phyloP scores from a whole-genome alignment of 2,113 vertebrate genomes.

The Macheiramphus alcinus region DNA sequence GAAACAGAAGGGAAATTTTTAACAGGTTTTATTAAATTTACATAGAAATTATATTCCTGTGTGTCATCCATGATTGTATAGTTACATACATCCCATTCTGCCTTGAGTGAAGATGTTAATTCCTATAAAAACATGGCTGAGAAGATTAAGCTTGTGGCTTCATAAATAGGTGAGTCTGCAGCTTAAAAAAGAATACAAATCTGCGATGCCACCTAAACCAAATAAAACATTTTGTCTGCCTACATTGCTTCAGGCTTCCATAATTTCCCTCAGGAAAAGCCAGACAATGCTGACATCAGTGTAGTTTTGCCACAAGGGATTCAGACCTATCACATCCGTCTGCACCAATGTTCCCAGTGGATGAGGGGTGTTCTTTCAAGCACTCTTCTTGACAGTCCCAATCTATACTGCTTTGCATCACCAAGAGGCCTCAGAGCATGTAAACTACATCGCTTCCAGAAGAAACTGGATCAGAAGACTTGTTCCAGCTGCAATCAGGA shows the following conservation, averaged over 20 bases:
- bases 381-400: not conserved
- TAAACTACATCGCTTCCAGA: not conserved
- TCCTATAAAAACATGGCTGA: not conserved
- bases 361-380: not conserved
- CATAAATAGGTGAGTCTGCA: not conserved
- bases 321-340: not conserved
- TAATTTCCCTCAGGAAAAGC: not conserved
- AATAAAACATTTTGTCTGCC: not conserved
- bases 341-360: not conserved
- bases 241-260: not conserved
- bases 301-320: not conserved
- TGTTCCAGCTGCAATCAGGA: not conserved
- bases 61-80: not conserved
- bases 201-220: not conserved
- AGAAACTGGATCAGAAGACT: not conserved
- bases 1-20: not conserved
- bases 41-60: not conserved
- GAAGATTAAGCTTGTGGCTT: not conserved
- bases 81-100: not conserved
- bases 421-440: not conserved
- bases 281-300: not conserved
- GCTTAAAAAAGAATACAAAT: not conserved
- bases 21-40: slow-evolving; percentile 8
- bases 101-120: not conserved
- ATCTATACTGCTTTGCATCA: not conserved